A percentile compares a stretch with the other conserved stretches of the same genome.
These are phyloP conservation scores for Buceros bicornis DNA, from an alignment of 2,797 vertebrate species.

Conservation along the genomic window DNA sequence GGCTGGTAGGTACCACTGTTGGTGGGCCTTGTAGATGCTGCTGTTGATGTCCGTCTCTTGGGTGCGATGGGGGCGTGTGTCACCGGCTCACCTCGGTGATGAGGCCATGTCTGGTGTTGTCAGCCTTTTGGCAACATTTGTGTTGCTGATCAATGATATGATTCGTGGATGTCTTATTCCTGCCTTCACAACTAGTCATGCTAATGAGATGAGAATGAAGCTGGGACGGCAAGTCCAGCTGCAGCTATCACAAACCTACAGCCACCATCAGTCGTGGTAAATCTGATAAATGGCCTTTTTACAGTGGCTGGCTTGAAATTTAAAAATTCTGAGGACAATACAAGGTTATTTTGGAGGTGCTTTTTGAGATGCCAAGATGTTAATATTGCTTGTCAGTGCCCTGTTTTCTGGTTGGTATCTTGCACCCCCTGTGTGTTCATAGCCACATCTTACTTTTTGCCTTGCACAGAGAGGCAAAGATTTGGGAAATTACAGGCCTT, in stretches of 20 bases:
- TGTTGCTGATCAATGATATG: background rate
- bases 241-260: background rate
- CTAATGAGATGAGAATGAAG: background rate
- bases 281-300: background rate
- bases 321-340: background rate
- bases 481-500: background rate
- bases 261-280: rapidly evolving
- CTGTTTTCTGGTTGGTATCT: background rate
- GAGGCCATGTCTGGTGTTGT: rapidly evolving
- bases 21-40: too few relatives aligned
- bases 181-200: background rate
- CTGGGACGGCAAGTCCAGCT: background rate
- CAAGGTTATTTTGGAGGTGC: background rate
- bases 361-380: background rate
- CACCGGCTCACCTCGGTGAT: rapidly evolving
- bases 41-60: rapidly evolving
- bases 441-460: background rate
- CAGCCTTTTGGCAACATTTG: background rate
- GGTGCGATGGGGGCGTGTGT: too few relatives aligned
- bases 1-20: background rate
- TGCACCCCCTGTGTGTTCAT: background rate
- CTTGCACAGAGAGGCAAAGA: background rate
- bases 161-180: background rate
- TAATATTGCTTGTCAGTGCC: background rate
- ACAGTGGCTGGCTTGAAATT: background rate